Conservation (phyloP, 2,888 invertebrate species). For the Eupithecia dodoneata region DNA sequence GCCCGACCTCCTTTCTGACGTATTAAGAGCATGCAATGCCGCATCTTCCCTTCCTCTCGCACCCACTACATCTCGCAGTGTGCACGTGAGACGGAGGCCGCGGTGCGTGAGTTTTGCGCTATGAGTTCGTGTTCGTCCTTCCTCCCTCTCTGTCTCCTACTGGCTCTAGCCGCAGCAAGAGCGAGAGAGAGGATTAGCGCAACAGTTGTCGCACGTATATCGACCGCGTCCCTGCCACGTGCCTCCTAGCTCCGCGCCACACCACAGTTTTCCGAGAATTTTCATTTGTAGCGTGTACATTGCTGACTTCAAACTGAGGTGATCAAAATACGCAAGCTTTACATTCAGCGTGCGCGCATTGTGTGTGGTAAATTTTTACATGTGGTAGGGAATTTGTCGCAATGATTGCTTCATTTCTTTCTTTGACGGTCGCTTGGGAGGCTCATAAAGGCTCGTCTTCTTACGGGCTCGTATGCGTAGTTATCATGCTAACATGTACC, state of each 20-base stretch:
- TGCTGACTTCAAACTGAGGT: slow-evolving; percentile 28
- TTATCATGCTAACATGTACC: slow-evolving; percentile 19
- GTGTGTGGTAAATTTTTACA: slow-evolving; percentile 37
- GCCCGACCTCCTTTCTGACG: slow-evolving; percentile 80
- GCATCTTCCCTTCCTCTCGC: slow-evolving; percentile 68
- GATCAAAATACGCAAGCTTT: neutral
- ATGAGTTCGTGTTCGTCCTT: slow-evolving; percentile 66
- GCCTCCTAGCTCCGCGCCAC: slow-evolving; percentile 59
- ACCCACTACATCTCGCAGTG: slow-evolving; percentile 35
- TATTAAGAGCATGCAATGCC: slow-evolving; percentile 77
- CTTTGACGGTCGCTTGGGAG: slow-evolving; percentile 56
- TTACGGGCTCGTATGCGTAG: neutral
- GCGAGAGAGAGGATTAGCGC: slow-evolving; percentile 66
- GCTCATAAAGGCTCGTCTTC: slow-evolving; percentile 41
- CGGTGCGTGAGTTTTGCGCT: slow-evolving; percentile 78
- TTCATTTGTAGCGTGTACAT: slow-evolving; percentile 48
- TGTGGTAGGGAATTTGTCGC: slow-evolving; percentile 35
- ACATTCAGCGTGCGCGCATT: slow-evolving; percentile 37
- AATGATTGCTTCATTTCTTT: slow-evolving; percentile 68
- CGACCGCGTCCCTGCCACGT: slow-evolving; percentile 74
- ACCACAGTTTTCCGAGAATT: slow-evolving; percentile 52
- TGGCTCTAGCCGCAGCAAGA: slow-evolving; percentile 33
- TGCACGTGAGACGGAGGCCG: slow-evolving; percentile 55
- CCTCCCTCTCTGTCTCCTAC: slow-evolving; percentile 52
- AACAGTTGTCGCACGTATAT: slow-evolving; percentile 81